Percentiles rank a stretch among this genome's conserved stretches.
phyloP scores from a whole-genome alignment of 2,888 invertebrate species.

The Malthinus flaveolus region DNA sequence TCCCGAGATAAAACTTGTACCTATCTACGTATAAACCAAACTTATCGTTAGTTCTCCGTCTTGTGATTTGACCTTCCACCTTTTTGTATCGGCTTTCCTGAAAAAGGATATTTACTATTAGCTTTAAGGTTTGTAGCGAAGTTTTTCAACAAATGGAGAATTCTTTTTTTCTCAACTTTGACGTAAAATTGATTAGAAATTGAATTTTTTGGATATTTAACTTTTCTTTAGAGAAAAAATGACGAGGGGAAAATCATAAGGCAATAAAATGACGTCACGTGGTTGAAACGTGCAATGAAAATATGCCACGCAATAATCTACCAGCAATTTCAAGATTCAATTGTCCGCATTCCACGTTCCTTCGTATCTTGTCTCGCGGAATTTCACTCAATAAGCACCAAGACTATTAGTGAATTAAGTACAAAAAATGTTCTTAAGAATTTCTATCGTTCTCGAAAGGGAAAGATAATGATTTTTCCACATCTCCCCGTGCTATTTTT shows the following conservation, averaged over 20 bases:
- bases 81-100: conserved; percentile 16
- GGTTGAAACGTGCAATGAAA: conserved; percentile 24
- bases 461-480: conserved; percentile 28
- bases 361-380: conserved; percentile 37
- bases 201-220: background rate
- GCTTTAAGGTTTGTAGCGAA: background rate
- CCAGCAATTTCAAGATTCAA: conserved; percentile 35
- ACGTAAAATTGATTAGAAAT: no score
- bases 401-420: conserved; percentile 42
- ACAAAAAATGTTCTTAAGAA: conserved; percentile 43
- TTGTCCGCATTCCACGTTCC: conserved; percentile 36
- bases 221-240: background rate
- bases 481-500: no score
- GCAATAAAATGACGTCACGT: conserved; percentile 19
- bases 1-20: conserved; percentile 1
- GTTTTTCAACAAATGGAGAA: no score
- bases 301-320: conserved; percentile 32
- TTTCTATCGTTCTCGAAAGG: conserved; percentile 35
- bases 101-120: conserved; percentile 16
- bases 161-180: no score
- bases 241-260: conserved; percentile 1
- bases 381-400: conserved; percentile 41
- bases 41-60: background rate
- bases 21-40: no score
- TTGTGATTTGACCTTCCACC: conserved; percentile 8